Percentiles rank a stretch among this genome's conserved stretches.
These are phyloP conservation scores for Syndactyla subalaris DNA, from an alignment of 2,797 vertebrate species.

Conservation along the genomic window DNA sequence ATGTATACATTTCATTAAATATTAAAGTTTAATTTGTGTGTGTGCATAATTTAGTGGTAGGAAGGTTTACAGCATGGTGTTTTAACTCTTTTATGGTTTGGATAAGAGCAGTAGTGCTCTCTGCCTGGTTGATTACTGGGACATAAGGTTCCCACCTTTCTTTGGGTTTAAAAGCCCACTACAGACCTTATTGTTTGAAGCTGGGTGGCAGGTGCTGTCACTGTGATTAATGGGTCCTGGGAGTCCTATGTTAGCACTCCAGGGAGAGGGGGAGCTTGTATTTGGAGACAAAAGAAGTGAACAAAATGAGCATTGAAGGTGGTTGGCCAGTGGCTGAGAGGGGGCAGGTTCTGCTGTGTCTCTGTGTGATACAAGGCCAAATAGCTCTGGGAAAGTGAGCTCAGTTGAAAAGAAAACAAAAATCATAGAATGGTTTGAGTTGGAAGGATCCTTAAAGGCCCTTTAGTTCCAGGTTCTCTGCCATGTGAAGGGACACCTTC, in stretches of 20 bases:
- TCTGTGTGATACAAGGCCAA: neutral
- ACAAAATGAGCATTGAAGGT: neutral
- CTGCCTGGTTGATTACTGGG: neutral
- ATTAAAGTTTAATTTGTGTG: conserved; percentile 81
- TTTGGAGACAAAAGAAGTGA: neutral
- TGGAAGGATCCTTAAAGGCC: neutral
- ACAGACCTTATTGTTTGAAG: neutral
- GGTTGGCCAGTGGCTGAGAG: neutral
- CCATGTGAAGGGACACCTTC: neutral
- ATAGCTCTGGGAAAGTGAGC: neutral
- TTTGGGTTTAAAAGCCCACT: neutral
- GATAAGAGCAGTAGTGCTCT: neutral
- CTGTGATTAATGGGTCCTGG: neutral
- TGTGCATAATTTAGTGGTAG: conserved; percentile 50
- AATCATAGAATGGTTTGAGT: neutral
- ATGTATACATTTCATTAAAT: conserved; percentile 83
- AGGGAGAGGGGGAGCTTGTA: neutral
- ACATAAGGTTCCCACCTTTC: neutral
- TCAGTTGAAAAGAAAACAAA: neutral
- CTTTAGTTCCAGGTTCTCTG: neutral
- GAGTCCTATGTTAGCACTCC: neutral
- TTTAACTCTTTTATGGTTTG: conserved; percentile 6
- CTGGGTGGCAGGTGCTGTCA: neutral
- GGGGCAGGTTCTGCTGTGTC: neutral
- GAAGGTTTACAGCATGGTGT: neutral